Percentiles rank a stretch among this genome's conserved stretches.
These are phyloP conservation scores for Caenorhabditis imperialis DNA, from an alignment of 2,888 invertebrate species.

Conservation along the genomic window DNA sequence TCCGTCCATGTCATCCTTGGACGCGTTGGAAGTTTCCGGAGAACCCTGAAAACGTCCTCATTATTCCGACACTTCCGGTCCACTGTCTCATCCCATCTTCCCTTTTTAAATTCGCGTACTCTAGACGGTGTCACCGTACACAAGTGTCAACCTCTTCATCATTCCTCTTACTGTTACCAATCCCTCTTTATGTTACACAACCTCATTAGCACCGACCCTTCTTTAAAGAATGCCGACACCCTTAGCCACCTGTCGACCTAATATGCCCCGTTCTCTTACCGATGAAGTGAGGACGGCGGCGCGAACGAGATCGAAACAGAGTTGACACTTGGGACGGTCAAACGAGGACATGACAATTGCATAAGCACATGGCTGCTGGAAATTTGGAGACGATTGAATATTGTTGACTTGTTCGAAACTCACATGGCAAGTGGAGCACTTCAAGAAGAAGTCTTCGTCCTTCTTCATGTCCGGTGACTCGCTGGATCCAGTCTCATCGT, in stretches of 20 bases:
- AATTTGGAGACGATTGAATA: neutral
- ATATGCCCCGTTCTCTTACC: constrained; percentile 26
- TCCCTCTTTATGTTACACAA: constrained; percentile 56
- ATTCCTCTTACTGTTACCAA: constrained; percentile 46
- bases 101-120: neutral
- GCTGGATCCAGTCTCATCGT: constrained; percentile 65
- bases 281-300: constrained; percentile 41
- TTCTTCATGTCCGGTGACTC: constrained; percentile 65
- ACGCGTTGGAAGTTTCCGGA: constrained; percentile 27
- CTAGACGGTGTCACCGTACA: constrained; percentile 30
- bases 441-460: constrained; percentile 59
- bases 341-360: constrained; percentile 64
- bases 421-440: constrained; percentile 60
- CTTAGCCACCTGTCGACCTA: constrained; percentile 46
- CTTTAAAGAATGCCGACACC: constrained; percentile 35
- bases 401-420: neutral
- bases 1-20: constrained; percentile 15
- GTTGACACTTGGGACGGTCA: constrained; percentile 69
- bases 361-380: constrained; percentile 56
- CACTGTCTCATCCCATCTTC: neutral
- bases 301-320: constrained; percentile 65
- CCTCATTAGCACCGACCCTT: constrained; percentile 50
- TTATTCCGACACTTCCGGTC: neutral
- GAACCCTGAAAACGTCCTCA: neutral
- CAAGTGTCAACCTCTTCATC: constrained; percentile 46